These are phyloP conservation scores for Carcharodon carcharias DNA, from an alignment of 2,797 vertebrate genomes.

Conservation along the genomic window DNA sequence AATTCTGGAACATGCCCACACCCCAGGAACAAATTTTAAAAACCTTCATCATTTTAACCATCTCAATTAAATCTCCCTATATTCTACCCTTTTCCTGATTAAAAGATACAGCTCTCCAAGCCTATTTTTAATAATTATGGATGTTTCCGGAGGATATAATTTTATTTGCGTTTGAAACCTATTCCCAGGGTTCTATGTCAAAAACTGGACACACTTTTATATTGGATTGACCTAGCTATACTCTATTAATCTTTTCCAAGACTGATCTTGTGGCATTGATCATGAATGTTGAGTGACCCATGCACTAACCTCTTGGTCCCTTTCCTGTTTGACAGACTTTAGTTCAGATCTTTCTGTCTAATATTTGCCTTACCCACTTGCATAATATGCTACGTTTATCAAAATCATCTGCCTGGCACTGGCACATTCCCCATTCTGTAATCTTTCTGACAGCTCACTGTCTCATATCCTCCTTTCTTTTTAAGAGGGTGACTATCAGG, in stretches of 20 bases:
- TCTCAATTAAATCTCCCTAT: neutral
- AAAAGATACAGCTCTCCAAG: neutral
- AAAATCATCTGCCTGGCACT: neutral
- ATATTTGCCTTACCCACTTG: neutral
- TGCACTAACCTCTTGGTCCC: neutral
- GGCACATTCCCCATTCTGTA: neutral
- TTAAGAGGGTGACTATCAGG: neutral
- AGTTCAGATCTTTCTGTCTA: neutral
- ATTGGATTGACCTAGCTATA: neutral
- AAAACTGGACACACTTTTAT: neutral
- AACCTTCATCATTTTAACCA: neutral
- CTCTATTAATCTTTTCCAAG: neutral
- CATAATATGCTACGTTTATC: neutral
- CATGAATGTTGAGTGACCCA: neutral
- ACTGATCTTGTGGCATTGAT: neutral
- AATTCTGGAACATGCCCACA: no score
- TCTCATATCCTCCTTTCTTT: neutral
- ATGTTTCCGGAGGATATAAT: neutral
- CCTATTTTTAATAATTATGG: neutral
- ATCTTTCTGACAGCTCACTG: neutral
- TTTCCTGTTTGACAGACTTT: neutral
- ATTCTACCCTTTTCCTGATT: neutral
- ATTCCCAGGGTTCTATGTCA: neutral
- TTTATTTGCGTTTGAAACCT: neutral
- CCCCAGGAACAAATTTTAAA: no score